Conservation (phyloP, 2,797 vertebrate species). For the Myiotriccus ornatus region DNA sequence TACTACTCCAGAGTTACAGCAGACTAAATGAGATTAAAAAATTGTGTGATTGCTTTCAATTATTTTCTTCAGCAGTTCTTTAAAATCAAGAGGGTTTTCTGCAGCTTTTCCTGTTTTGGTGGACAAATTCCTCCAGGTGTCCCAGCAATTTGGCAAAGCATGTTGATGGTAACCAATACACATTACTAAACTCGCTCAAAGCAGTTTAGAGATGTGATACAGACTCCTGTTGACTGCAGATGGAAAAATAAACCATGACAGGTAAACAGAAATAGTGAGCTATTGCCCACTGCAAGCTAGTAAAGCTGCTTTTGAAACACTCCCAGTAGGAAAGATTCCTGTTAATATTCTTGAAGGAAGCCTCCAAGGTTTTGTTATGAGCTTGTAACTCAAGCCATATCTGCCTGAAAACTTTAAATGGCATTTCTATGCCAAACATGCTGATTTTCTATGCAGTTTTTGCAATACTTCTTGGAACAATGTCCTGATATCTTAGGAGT, state of each 20-base stretch:
- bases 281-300: slow-evolving; percentile 50
- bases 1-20: neutral
- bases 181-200: neutral
- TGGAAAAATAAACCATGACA: slow-evolving; percentile 39
- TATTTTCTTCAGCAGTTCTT: neutral
- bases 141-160: neutral
- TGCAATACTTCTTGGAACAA: neutral
- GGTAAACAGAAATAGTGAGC: slow-evolving; percentile 46
- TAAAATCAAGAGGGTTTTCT: neutral
- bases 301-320: slow-evolving; percentile 4
- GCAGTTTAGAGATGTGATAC: neutral
- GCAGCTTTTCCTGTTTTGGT: neutral
- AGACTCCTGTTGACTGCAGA: neutral
- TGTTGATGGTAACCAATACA: neutral
- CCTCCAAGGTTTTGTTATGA: neutral
- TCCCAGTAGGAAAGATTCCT: neutral
- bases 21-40: neutral
- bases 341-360: neutral
- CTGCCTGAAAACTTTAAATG: slow-evolving; percentile 1
- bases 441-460: slow-evolving; percentile 20
- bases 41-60: neutral
- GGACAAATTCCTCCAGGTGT: neutral
- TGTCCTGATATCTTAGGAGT: neutral
- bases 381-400: neutral
- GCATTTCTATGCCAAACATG: neutral